phyloP scores from a whole-genome alignment of 1,140 invertebrate species.

The Drosophila fuyamai region DNA sequence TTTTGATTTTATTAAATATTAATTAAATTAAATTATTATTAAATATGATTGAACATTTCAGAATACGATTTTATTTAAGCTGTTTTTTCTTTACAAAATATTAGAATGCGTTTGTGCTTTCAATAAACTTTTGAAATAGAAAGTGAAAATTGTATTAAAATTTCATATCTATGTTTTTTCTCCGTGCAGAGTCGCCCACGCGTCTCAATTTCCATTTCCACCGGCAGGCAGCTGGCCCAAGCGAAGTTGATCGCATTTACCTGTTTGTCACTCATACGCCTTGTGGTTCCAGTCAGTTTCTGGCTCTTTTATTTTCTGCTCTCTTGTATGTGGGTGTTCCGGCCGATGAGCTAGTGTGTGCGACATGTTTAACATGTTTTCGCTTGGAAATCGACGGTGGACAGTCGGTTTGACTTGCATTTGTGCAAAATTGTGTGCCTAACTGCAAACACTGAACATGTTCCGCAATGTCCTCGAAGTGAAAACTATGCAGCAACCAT shows the following conservation, averaged over 20 bases:
- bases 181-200: constrained; percentile 33
- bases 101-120: no score
- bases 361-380: constrained; percentile 77
- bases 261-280: constrained; percentile 73
- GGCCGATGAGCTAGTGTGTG: constrained; percentile 21
- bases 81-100: no score
- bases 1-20: no score
- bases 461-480: constrained; percentile 49
- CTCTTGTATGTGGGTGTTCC: constrained; percentile 30
- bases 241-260: constrained; percentile 64
- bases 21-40: no score
- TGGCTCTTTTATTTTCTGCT: constrained; percentile 18
- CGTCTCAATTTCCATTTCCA: constrained; percentile 61
- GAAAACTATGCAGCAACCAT: constrained; percentile 31
- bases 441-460: constrained; percentile 46
- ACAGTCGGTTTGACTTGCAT: constrained; percentile 41
- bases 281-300: constrained; percentile 42
- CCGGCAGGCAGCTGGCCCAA: constrained; percentile 46
- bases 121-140: no score
- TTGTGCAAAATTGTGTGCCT: constrained; percentile 41
- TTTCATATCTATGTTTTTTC: background rate
- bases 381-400: constrained; percentile 27
- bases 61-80: no score
- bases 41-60: no score
- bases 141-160: no score